These are phyloP conservation scores for Calycopis cecrops DNA, from an alignment of 1,140 invertebrate genomes.

Conservation along the genomic window DNA sequence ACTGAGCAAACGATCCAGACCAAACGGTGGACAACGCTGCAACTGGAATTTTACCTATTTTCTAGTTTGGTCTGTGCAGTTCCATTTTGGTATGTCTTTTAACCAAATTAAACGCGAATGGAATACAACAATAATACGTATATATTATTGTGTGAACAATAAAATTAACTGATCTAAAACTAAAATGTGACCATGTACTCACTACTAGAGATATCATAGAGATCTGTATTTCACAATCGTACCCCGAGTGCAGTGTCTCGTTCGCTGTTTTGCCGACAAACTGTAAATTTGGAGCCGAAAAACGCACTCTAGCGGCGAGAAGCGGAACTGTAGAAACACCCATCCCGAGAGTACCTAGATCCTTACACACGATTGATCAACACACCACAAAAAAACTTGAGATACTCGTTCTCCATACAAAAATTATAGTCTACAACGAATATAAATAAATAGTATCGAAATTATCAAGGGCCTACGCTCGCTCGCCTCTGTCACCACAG, in stretches of 20 bases:
- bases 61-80: slow-evolving; percentile 1
- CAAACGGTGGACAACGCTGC: not conserved
- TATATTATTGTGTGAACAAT: not conserved
- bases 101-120: not conserved
- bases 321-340: too few relatives aligned
- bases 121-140: not conserved
- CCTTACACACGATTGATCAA: too few relatives aligned
- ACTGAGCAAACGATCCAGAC: not conserved
- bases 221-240: too few relatives aligned
- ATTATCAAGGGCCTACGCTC: not conserved
- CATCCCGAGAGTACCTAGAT: too few relatives aligned
- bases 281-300: too few relatives aligned
- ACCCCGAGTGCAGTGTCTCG: too few relatives aligned
- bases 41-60: not conserved
- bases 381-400: not conserved
- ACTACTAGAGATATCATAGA: too few relatives aligned
- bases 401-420: slow-evolving; percentile 3
- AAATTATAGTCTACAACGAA: not conserved
- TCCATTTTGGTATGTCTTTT: not conserved
- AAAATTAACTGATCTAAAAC: not conserved
- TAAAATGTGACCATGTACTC: not conserved
- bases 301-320: too few relatives aligned
- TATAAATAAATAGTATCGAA: slow-evolving; percentile 2
- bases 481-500: too few relatives aligned
- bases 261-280: too few relatives aligned